Base-by-base conservation (phyloP, 2,113 vertebrate genomes). In the Balaeniceps rex region DNA sequence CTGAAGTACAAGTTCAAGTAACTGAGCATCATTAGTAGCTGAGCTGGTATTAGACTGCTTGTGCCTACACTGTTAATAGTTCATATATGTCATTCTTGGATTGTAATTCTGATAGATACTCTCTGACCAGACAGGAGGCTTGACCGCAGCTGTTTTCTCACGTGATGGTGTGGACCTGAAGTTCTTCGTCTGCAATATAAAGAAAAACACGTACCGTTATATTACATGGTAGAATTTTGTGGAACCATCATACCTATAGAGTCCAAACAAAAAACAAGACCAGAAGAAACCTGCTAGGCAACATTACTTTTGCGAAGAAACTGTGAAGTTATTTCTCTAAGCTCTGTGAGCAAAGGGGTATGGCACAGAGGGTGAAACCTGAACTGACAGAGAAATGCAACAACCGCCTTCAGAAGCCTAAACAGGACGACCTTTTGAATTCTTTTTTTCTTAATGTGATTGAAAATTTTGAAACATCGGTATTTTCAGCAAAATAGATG, bases 151-250 rank as follows among this genome's bases (percentile, higher is more conserved):
- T 42, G 14, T 47, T 57, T 47, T 61, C 1, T 0, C 12, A 18
- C 0, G 0, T 33, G 44, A 34, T n/a, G 26, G 4, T 23, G 24
- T 31, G 14, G 12, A 51, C 7, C 5, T 34, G 12, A 7, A 58
- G 64, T 52, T 83, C 40, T 18, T 7, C 47, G 24, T 17, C 88
- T 95, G 88, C 55, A 78, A 87, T 14, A 71, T 38, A 61, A 81
- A 86, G n/a, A 51, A 90, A 92, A 81, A 42, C 14, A 69, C 5
- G 21, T 19, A 36, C 21, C 25, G 12, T 38, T 88, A 23, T 22
- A 74, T 36, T 47, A 46, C 14, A 28, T 4, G 18, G 31, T 19
- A 63, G 29, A 65, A 70, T 90, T 81, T 17, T 70, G 52, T 44
- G 57, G 46, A 72, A 33, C 14, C 5, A 0, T 40, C 44, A 34